Conservation (phyloP, 2,797 vertebrate genomes). For the Anguilla megastoma region DNA sequence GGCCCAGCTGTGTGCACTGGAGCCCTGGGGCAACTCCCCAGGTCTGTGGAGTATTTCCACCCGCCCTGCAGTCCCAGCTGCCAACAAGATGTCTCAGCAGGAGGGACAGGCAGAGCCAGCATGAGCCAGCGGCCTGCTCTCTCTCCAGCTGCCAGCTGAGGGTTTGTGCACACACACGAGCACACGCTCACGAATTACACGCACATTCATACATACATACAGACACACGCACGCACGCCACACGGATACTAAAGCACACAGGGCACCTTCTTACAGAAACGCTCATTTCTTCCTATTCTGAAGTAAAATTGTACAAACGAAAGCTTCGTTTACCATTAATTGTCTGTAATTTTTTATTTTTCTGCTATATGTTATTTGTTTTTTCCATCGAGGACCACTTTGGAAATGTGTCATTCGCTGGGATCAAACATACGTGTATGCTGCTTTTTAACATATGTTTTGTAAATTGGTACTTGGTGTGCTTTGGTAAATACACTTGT, state of each 20-base stretch:
- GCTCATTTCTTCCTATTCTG: not conserved
- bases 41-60: not conserved
- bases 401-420: no score
- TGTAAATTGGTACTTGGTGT: not conserved
- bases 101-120: conserved; percentile 6
- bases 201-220: not conserved
- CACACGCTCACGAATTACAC: conserved; percentile 18
- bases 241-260: not conserved
- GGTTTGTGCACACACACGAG: conserved; percentile 6
- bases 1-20: conserved; percentile 29
- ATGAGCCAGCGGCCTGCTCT: not conserved
- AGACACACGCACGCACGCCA: not conserved
- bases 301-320: not conserved
- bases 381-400: no score
- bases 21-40: not conserved
- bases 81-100: conserved; percentile 33
- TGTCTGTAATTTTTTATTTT: no score
- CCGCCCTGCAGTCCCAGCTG: conserved; percentile 22
- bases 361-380: no score
- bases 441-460: not conserved
- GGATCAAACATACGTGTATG: no score
- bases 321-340: no score
- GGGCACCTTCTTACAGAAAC: not conserved
- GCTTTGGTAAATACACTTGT: not conserved
- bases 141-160: conserved; percentile 20